phyloP scores from a whole-genome alignment of 2,888 invertebrate species.

The Hydrotaea diabolus region DNA sequence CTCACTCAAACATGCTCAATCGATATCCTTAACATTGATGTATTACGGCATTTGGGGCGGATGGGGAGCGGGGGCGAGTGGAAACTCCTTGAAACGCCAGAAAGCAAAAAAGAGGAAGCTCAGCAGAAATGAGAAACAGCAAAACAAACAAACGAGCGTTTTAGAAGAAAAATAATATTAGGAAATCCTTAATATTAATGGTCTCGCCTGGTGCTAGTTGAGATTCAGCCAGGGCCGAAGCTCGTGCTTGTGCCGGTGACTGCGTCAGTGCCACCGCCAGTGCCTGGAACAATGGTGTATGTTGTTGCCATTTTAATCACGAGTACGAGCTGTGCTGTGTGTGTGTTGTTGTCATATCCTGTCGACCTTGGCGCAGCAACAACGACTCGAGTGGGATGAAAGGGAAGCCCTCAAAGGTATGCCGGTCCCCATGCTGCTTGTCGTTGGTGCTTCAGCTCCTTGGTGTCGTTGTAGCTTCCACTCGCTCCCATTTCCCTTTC shows the following conservation, averaged over 20 bases:
- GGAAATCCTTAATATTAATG: slow-evolving; percentile 67
- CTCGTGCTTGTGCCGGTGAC: slow-evolving; percentile 20
- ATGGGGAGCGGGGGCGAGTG: not conserved
- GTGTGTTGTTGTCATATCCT: slow-evolving; percentile 62
- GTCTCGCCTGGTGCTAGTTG: slow-evolving; percentile 63
- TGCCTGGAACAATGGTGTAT: slow-evolving; percentile 33
- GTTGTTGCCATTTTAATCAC: slow-evolving; percentile 6
- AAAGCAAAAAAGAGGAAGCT: slow-evolving; percentile 43
- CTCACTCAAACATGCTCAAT: slow-evolving; percentile 45
- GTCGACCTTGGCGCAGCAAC: slow-evolving; percentile 52
- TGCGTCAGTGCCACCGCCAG: not conserved
- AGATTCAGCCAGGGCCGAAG: not conserved
- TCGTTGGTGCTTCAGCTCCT: slow-evolving; percentile 9
- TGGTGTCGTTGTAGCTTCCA: not conserved
- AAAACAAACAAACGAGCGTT: slow-evolving; percentile 29
- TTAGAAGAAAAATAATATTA: slow-evolving; percentile 44
- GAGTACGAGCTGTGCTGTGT: slow-evolving; percentile 44
- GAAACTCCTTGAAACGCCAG: not conserved
- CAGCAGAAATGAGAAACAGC: slow-evolving; percentile 12
- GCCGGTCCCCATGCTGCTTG: not conserved
- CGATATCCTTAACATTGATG: slow-evolving; percentile 62
- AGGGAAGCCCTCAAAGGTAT: slow-evolving; percentile 56
- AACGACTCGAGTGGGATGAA: slow-evolving; percentile 30
- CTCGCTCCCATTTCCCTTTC: slow-evolving; percentile 16
- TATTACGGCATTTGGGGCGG: slow-evolving; percentile 45